Evolutionary conservation across 2,888 invertebrate species (phyloP), one percentile per base, ranked within the genome.

Genomic region (Erpobdella octoculata): DNA sequence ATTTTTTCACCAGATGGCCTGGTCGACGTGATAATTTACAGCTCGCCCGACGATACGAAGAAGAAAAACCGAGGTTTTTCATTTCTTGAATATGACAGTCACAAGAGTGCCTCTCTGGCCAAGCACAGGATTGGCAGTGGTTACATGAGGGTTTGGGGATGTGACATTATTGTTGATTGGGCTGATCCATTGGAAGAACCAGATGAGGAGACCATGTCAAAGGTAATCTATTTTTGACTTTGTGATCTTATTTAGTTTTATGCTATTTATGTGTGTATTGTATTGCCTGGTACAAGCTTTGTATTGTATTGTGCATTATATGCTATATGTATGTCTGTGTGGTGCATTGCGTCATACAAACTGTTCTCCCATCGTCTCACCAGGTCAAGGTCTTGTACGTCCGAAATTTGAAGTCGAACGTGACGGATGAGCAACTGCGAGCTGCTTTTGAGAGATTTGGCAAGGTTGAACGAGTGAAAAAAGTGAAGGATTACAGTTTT

Each of bases 141-240:
- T 79, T 76, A 93, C 82, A 91, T 92, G 85, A 93, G 94, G 87
- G 93, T 90, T 77, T 98, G 96, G 95, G 93, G 93, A 86, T 95
- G 95, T 88, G 97, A 98, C 88, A 93, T 98, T 83, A 96, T 97
- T 85, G 97, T 98, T 78, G 98, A 98, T 85, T 98, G 98, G 98
- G 98, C 98, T 72, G 98, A 98, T 86, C 96, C 97, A 73, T 95
- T 96, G 85, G 97, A 98, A 83, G 97, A 98, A 85, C 97, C 97
- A 53, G 96, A 97, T 85, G 93, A 93, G 85, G 93, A 93, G 85
- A 95, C 94, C 74, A 98, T 98, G 97, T 90, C 93, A 80, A 96
- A 97, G 89, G 91, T 62, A 18, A 58, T 58, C 21, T 12, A 41
- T 41, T 41, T 41, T 41, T 41, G 41, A 18, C 2, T 9, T 6